Base-by-base conservation (phyloP, 2,888 invertebrate genomes). In the Calameuta pallipes region DNA sequence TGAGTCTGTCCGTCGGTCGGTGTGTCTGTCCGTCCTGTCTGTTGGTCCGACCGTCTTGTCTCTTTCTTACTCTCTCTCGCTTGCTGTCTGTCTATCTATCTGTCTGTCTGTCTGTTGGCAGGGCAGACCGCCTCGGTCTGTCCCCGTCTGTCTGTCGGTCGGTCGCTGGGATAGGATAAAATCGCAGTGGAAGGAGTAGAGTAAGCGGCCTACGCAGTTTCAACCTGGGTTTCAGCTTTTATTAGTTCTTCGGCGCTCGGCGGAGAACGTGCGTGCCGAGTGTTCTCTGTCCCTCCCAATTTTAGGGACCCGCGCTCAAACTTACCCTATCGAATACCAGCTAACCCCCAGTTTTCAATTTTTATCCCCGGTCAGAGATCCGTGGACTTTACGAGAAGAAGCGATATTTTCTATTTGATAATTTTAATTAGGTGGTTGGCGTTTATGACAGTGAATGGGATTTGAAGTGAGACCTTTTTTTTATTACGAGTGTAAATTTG, bases 231-330 rank as follows among this genome's bases (percentile, higher is more conserved):
- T 86, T 85, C 89, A 89, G 89, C 86, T 90, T 90, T 89, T 90
- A 90, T 90, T 90, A 90, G 90, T 90, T 89, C 87, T 90, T 90
- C 89, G 87, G 89, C 89, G 89, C 88, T 90, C 90, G 90, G 89
- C 89, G 89, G 85, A 87, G 90, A 89, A 90, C 87, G 89, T 90
- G 89, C 85, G 86, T 88, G 85, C 83, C 85, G 79, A 77, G 79
- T 78, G 74, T 70, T 80, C 80, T 76, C 56, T 37, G 34, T 41
- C 36, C 70, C 68, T 35, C 34, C 36, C 36, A 0, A 71, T 56
- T 56, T 23, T 23, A 23, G 23, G 9, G 23, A 23, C 56, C 56
- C 23, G 56, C 56, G 56, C 9, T 9, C 9, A 9, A 15, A 41
- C 41, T 41, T 56, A 56, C 56, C 23, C 23, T 56, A 56, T 56